Evolutionary conservation across 2,113 vertebrate genomes (phyloP), one percentile per base, ranked within the genome.

Genomic region (Terrapene triunguis): DNA sequence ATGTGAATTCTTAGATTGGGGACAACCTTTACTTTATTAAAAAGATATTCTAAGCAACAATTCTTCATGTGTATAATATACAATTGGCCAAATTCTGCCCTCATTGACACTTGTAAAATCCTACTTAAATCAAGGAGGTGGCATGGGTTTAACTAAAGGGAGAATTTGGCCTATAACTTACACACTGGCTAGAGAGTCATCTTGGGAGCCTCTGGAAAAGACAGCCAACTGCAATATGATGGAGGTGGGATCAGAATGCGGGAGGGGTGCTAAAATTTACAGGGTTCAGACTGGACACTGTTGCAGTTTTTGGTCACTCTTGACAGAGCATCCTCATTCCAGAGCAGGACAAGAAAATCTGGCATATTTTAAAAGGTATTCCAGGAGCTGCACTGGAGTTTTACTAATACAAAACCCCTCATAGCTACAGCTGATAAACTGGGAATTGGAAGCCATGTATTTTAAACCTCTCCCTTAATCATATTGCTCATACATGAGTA

Each of bases 281-380:
- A 11, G 21, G 91, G 32, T 29, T 89, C 88, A 82, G 80, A 59
- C 65, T 1, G 5, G 57, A 85, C 29, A 74, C n/a, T 1, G 17
- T 27, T 50, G 48, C n/a, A 81, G 83, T 7, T 54, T 65, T 21
- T 35, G 65, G 81, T 84, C 74, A 76, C 80, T 19, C 12, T 35
- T 87, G 0, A 27, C 42, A 54, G 27, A 76, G 2, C 8, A 3
- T 74, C 84, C n/a, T 87, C 3, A 76, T 91, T 94, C 84, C 69
- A 72, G 17, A 72, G 35, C 19, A 72, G 19, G n/a, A 72, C 19
- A 38, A 89, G 79, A 62, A 92, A 44, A 25, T 48, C 87, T 93
- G 82, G 72, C 44, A 88, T 53, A 55, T 74, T n/a, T 72, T 84
- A 72, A 72, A 92, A 86, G 69, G 47, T 48, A 79, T 83, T 92